Conservation (phyloP, 2,888 invertebrate genomes). For the Monoplex corrugatus region DNA sequence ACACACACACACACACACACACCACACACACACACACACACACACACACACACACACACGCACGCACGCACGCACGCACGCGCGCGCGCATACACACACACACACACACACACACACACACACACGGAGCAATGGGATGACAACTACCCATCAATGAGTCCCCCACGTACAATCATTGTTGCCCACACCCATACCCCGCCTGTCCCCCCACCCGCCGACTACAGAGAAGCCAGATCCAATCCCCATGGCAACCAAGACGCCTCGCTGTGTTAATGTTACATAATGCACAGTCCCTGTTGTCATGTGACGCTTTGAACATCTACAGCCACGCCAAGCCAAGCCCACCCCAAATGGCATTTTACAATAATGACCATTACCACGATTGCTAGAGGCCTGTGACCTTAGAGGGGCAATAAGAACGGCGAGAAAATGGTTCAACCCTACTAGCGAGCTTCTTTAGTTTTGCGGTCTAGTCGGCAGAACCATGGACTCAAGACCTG, state of each 20-base stretch:
- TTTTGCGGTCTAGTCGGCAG: too few species aligned
- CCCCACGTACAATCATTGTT: background rate
- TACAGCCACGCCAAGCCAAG: background rate
- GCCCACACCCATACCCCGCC: background rate
- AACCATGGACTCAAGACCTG: too few species aligned
- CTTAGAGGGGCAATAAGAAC: too few species aligned
- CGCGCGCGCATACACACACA: slow-evolving; percentile 1
- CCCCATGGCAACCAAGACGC: slow-evolving; percentile 25
- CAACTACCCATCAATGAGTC: background rate
- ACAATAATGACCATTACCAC: background rate
- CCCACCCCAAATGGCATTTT: background rate
- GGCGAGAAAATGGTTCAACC: too few species aligned
- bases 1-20: too few species aligned
- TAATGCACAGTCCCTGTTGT: slow-evolving; percentile 14
- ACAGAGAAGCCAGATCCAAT: background rate
- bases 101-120: too few species aligned
- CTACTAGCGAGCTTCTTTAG: too few species aligned
- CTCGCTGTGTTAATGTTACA: slow-evolving; percentile 29
- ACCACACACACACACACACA: background rate
- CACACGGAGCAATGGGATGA: too few species aligned
- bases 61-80: background rate
- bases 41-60: too few species aligned
- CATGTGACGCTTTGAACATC: background rate
- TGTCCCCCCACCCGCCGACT: background rate
- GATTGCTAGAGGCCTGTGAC: too few species aligned